Base-by-base conservation (phyloP, 1,140 invertebrate genomes). In the Stratiolaelaps scimitus region DNA sequence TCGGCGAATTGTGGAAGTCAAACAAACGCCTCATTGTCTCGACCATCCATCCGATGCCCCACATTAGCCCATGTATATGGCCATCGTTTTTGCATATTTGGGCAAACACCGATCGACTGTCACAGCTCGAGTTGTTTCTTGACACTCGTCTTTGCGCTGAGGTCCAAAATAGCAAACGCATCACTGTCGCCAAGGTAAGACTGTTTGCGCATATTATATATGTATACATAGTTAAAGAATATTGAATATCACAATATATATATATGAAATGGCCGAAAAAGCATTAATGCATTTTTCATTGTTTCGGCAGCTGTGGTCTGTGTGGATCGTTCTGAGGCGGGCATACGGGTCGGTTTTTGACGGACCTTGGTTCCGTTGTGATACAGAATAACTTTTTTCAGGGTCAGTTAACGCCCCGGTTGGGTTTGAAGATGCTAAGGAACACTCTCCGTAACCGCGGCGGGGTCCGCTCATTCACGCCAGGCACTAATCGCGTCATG, bases 1-100 rank as follows among this genome's bases (percentile, higher is more conserved):
- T 60, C 20, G 53, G 53, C 17, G 53, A 60, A 10, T 17, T 60
- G 23, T 60, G 53, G 53, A 26, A 60, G 10, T 19, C 53, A n/a
- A 60, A 60, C 23, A 60, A 26, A 23, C 53, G 53, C 23, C 23
- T 60, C 26, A 60, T 60, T 15, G 53, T 60, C 17, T 60, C 53
- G 1, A 29, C 53, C 1, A 26, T 26, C 17, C 34, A 60, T 60
- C 53, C 53, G 1, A 26, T 60, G 53, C 53, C 26, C 13, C 15
- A 60, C 10, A 6, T 60, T n/a, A 60, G 26, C 13, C 17, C 26
- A 15, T 60, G 53, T 23, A 26, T 60, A 26, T 60, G 53, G 53
- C 53, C 53, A 26, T 60, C 53, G 17, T 34, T 34, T 26, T 20
- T 26, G 17, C 53, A 60, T 10, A 17, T 60, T 2, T 60, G 53